These are phyloP conservation scores for Aldabrachelys gigantea DNA, from an alignment of 2,113 vertebrate species.

Conservation along the genomic window DNA sequence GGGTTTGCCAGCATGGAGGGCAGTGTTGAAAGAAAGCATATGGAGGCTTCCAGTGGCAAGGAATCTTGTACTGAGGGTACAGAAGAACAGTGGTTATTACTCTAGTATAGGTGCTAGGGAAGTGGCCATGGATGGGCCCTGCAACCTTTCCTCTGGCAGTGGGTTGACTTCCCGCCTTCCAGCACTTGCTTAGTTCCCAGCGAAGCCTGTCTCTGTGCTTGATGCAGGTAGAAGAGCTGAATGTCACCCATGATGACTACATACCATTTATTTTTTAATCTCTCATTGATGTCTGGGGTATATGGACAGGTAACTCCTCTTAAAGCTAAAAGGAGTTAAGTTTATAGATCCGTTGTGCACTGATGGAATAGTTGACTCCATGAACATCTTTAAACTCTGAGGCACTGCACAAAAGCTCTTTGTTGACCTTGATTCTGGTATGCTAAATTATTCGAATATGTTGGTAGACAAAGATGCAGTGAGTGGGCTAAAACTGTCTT, in stretches of 20 bases:
- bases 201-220: background rate
- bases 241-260: background rate
- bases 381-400: background rate
- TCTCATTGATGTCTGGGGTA: accelerated
- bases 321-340: background rate
- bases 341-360: background rate
- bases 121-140: background rate
- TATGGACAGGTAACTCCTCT: background rate
- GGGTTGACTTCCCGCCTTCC: background rate
- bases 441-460: background rate
- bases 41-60: background rate
- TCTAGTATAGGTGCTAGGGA: background rate
- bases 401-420: background rate
- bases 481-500: background rate
- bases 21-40: background rate
- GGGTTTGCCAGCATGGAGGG: background rate
- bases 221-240: background rate
- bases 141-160: background rate
- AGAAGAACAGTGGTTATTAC: background rate
- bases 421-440: constrained; percentile 4
- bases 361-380: accelerated
- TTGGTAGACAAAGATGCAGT: background rate
- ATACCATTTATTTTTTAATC: background rate
- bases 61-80: background rate
- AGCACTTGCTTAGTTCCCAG: background rate